Evolutionary conservation across 2,797 vertebrate species (phyloP).

Genomic region (Cephalopachus bancanus): DNA sequence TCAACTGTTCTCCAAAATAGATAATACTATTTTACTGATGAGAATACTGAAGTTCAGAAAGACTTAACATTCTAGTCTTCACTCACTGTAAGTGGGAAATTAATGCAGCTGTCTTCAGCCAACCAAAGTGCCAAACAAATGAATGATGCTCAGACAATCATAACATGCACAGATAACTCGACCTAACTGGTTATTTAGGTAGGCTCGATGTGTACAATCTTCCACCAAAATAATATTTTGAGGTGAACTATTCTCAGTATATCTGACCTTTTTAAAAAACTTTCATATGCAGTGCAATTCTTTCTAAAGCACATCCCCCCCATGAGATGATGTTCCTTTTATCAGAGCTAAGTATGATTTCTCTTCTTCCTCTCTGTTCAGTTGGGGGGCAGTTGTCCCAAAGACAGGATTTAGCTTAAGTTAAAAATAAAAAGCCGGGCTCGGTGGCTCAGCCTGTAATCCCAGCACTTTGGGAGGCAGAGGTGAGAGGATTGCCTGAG

Average conservation of each 20-base stretch:
- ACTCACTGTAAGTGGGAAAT: neutral
- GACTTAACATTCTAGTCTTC: neutral
- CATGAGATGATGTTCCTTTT: neutral
- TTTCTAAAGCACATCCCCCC: neutral
- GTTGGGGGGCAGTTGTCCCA: neutral
- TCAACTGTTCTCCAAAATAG: neutral
- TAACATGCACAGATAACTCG: neutral
- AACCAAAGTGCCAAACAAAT: neutral
- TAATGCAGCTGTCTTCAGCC: neutral
- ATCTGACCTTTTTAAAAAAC: neutral
- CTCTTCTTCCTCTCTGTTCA: neutral
- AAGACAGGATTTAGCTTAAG: constrained; percentile 6
- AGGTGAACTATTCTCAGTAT: neutral
- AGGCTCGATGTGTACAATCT: neutral
- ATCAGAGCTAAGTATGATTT: neutral
- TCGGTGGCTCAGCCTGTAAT: too few species aligned
- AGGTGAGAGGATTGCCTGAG: too few species aligned
- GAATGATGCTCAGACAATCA: neutral
- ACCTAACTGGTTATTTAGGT: neutral
- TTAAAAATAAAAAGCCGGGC: neutral
- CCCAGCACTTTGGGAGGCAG: too few species aligned
- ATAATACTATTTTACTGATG: neutral
- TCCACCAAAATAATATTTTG: neutral
- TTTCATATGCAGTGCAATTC: neutral
- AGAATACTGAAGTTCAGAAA: constrained; percentile 23